Evolutionary conservation across 2,888 invertebrate species (phyloP).

Genomic region (Ceriagrion tenellum): DNA sequence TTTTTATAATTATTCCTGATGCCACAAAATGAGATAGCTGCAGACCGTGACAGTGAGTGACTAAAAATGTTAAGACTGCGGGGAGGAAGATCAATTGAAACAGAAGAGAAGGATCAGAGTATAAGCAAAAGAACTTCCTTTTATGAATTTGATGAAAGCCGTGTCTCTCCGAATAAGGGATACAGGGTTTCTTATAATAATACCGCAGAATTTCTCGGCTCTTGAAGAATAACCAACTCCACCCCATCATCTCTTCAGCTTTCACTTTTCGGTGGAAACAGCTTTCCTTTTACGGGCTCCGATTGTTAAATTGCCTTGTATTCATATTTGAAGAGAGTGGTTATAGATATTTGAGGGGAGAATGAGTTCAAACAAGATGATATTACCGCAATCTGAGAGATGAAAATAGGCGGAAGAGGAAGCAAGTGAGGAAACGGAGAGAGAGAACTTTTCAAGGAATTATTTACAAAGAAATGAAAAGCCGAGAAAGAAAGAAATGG

Average conservation of each 20-base stretch:
- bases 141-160: not conserved
- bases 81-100: not conserved
- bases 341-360: not conserved
- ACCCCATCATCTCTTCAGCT: too few relatives aligned
- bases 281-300: not conserved
- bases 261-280: not conserved
- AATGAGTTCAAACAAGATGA: not conserved
- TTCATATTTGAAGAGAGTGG: not conserved
- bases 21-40: not conserved
- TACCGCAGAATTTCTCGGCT: not conserved
- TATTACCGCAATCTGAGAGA: not conserved
- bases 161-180: not conserved
- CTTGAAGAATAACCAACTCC: not conserved
- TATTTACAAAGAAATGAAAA: not conserved
- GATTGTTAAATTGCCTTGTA: slow-evolving; percentile 9
- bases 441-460: not conserved
- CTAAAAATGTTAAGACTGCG: not conserved
- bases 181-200: not conserved
- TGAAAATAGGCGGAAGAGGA: not conserved
- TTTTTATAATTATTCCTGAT: too few relatives aligned
- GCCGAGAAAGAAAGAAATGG: not conserved
- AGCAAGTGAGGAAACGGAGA: not conserved
- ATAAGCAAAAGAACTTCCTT: not conserved
- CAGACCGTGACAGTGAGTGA: not conserved
- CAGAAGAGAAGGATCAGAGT: not conserved